A percentile compares a stretch with the other conserved stretches of the same genome.
These are phyloP conservation scores for Hyperoplus lanceolatus DNA, from an alignment of 2,797 vertebrate species.

Conservation along the genomic window DNA sequence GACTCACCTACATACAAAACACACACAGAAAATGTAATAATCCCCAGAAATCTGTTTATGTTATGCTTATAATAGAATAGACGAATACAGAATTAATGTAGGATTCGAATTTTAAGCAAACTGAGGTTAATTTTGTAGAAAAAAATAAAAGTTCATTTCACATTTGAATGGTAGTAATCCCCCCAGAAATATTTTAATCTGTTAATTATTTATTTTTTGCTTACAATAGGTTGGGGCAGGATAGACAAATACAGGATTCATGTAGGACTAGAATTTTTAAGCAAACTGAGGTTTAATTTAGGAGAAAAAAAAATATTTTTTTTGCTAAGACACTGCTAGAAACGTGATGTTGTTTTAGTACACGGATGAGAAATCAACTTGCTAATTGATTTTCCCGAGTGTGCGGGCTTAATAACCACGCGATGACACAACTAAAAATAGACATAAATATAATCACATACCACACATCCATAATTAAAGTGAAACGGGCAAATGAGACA, in stretches of 20 bases:
- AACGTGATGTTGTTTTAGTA: conserved; percentile 1
- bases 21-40: not conserved
- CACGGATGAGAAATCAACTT: conserved; percentile 29
- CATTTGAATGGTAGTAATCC: not conserved
- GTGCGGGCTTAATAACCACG: conserved; percentile 47
- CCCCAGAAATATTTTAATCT: not conserved
- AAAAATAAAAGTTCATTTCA: not conserved
- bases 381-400: conserved; percentile 51
- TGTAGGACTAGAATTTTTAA: not conserved
- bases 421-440: conserved; percentile 57
- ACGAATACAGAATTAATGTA: not conserved
- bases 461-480: conserved; percentile 47
- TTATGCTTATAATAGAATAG: not conserved
- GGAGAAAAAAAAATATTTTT: not conserved
- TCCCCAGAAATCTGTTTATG: not conserved
- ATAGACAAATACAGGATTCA: not conserved
- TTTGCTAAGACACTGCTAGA: not conserved
- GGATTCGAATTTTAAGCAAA: not conserved
- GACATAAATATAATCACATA: conserved; percentile 55
- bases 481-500: conserved; percentile 42
- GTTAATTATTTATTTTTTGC: not conserved
- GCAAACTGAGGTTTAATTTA: not conserved
- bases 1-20: conserved; percentile 85
- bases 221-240: not conserved
- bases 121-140: not conserved